Evolutionary conservation across 2,113 vertebrate genomes (phyloP), one percentile per base, ranked within the genome.

Genomic region (Lampris megalopsis): DNA sequence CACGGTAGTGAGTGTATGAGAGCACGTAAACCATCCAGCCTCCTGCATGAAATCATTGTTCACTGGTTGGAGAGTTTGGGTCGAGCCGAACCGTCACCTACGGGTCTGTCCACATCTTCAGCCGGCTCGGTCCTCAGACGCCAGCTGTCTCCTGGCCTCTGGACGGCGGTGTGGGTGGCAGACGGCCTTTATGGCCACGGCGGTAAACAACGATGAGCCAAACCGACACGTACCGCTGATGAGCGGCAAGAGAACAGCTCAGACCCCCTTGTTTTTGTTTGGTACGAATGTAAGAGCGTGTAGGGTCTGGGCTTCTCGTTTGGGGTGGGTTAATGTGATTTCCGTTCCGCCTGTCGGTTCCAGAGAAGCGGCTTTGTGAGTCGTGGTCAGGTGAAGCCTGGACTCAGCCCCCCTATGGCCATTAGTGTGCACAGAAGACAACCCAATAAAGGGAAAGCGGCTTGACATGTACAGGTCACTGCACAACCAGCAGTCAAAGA

Each of bases 351-450:
- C 88, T 94, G 93, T 94, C 92, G 89, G 87, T 91, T 94, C 88
- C 84, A 86, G 92, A 94, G 89, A 89, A 75, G 86, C 63, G 56
- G 91, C 90, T 92, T 86, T 87, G 91, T 92, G 92, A 94, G 93
- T 81, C 49, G 87, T 89, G 93, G 92, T 92, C 93, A 94, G 92
- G 93, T 95, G 91, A 92, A 93, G 88, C 92, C 80, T 72, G 84
- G 90, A 90, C 90, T 87, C 90, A 86, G 86, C 82, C 89, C 90
- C 24, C 92, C 92, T 89, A 82, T 91, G 90, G 94, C 92, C 92
- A 94, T 94, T 94, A 94, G 92, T 87, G 92, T 91, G 92, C 92
- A 93, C 92, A 92, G 91, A 89, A 94, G 92, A 94, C 92, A 93
- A 92, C 82, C 87, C 88, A 90, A 93, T 93, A 92, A 93, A 92